These are phyloP conservation scores for Allophyes oxyacanthae DNA, from an alignment of 2,888 invertebrate genomes.

Conservation along the genomic window DNA sequence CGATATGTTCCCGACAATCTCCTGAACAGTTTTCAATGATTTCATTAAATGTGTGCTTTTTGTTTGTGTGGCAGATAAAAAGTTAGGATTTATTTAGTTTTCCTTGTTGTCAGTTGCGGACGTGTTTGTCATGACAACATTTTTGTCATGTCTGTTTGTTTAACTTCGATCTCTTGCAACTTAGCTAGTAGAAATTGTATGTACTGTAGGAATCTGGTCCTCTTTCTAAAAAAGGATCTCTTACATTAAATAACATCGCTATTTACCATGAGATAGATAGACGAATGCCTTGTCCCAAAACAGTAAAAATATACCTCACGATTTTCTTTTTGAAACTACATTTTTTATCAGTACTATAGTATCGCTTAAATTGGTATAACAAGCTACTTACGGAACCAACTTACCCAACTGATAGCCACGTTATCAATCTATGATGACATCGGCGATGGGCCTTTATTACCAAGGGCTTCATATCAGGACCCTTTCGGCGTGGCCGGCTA, in stretches of 20 bases:
- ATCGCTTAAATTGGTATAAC: constrained; percentile 4
- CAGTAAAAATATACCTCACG: too few relatives aligned
- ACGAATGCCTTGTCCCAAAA: too few relatives aligned
- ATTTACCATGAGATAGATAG: too few relatives aligned
- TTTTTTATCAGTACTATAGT: constrained; percentile 6
- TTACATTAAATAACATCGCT: too few relatives aligned
- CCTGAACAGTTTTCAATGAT: constrained; percentile 46
- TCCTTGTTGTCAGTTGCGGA: constrained; percentile 23
- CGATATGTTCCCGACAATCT: constrained; percentile 36
- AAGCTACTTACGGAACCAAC: constrained; percentile 27
- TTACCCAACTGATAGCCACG: constrained; percentile 18
- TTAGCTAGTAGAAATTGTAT: too few relatives aligned
- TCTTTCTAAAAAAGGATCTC: too few relatives aligned
- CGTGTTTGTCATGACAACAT: constrained; percentile 35
- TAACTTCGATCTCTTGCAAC: too few relatives aligned
- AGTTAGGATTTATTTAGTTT: constrained; percentile 43
- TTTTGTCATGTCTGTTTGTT: background rate
- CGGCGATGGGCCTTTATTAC: constrained; percentile 36
- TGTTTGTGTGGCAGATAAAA: constrained; percentile 36
- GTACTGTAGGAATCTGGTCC: too few relatives aligned
- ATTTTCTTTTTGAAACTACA: too few relatives aligned
- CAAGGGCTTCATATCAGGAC: constrained; percentile 23
- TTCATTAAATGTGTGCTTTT: constrained; percentile 48
- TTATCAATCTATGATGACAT: constrained; percentile 45
- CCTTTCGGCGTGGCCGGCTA: constrained; percentile 37